Conservation (phyloP, 30 jellyfish, hydroid and myxozoan species). For the Pelagia noctiluca region DNA sequence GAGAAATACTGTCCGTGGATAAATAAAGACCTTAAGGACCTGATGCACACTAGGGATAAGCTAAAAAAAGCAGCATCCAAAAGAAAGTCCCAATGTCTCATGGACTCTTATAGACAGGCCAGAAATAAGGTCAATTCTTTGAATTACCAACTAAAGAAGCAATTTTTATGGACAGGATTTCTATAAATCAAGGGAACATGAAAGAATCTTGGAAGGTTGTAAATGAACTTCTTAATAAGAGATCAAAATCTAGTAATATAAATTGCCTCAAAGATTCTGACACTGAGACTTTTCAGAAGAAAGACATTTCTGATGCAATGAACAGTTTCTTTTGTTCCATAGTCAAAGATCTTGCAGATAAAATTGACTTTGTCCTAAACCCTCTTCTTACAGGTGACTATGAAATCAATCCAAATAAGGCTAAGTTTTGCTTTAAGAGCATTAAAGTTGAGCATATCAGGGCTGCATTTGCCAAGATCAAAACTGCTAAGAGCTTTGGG, state of each 20-base stretch:
- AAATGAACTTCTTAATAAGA: slow-evolving; percentile 18
- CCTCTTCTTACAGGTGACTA: slow-evolving; percentile 22
- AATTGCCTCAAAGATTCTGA: slow-evolving; percentile 11
- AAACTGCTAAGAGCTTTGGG: too few species aligned
- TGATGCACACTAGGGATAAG: too few species aligned
- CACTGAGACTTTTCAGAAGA: not conserved
- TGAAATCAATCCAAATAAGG: slow-evolving; percentile 3
- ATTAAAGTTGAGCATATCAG: too few species aligned
- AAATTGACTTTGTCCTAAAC: slow-evolving; percentile 7
- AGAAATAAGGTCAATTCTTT: slow-evolving; percentile 20
- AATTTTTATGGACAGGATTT: slow-evolving; percentile 6
- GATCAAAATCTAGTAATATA: slow-evolving; percentile 10
- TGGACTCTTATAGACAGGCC: slow-evolving; percentile 36
- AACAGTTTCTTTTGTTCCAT: slow-evolving; percentile 37
- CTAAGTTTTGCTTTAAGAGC: too few species aligned
- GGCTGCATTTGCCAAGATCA: too few species aligned
- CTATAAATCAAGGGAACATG: slow-evolving; percentile 10
- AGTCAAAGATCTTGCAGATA: slow-evolving; percentile 41
- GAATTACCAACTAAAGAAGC: slow-evolving; percentile 2
- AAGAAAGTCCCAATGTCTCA: slow-evolving; percentile 9
- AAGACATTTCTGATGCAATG: slow-evolving; percentile 35
- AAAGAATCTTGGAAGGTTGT: slow-evolving; percentile 35
- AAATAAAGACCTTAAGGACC: not conserved
- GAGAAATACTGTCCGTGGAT: slow-evolving; percentile 50
- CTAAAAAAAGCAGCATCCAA: slow-evolving; percentile 24